Evolutionary conservation across 2,888 invertebrate genomes (phyloP), one percentile per base, ranked within the genome.

Genomic region (Neoitamus cyanurus): DNA sequence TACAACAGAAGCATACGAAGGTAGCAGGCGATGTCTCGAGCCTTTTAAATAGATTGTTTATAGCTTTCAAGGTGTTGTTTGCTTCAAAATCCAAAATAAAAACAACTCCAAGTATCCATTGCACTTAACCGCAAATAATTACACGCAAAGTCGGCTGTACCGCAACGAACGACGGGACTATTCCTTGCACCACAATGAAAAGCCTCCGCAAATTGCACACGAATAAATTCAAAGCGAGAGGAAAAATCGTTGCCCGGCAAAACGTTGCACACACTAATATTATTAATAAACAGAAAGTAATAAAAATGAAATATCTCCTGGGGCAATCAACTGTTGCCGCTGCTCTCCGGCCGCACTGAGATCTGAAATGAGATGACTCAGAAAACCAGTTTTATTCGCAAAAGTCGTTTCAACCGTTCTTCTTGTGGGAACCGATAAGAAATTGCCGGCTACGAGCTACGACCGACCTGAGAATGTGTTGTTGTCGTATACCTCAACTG

Each of bases 341-440:
- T 6, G 58, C 15, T 58, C 20, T 58, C 25, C 6, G 20, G 58
- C 58, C 20, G 58, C 58, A 9, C 58, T 20, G 4, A 34, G 34
- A 15, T 37, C 37, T 37, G 3, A 4, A 2, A 31, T 72, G 11
- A 30, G 46, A 77, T 77, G 77, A 77, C 77, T 77, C 77, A 77
- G 77, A 77, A 77, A 77, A 77, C 77, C 77, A 77, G 77, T 58
- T 77, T 77, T 28, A 77, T 77, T 77, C 28, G 77, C 77, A 42
- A 77, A 77, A 58, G 58, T 42, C 77, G 42, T 77, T 77, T 77
- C 77, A 77, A 77, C 77, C 77, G 77, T 77, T 77, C 77, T 36
- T 25, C 36, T 77, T 77, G 77, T 77, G 77, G 77, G 77, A 77
- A 77, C 42, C 20, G 20, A 46, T 46, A 77, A 77, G 46, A 77